These are phyloP conservation scores for Volucella inflata DNA, from an alignment of 2,888 invertebrate species.

Conservation along the genomic window DNA sequence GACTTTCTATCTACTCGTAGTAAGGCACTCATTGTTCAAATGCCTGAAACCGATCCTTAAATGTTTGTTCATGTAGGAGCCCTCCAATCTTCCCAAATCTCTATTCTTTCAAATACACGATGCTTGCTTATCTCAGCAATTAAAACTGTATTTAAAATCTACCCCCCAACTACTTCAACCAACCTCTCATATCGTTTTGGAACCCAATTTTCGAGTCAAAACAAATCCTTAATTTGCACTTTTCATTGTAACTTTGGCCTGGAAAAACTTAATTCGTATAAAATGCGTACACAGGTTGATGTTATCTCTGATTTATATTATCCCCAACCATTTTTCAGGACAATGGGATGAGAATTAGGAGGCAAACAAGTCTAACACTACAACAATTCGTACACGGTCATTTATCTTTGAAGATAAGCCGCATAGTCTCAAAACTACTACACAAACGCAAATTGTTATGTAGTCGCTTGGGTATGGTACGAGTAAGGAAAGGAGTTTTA, in stretches of 20 bases:
- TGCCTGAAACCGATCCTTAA: too few species aligned
- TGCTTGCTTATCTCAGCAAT: too few species aligned
- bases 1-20: too few species aligned
- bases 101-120: too few species aligned
- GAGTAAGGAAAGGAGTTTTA: constrained; percentile 20
- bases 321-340: background rate
- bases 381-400: constrained; percentile 57
- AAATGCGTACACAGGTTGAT: constrained; percentile 28
- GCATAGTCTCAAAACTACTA: constrained; percentile 59
- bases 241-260: constrained; percentile 45
- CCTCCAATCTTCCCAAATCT: too few species aligned
- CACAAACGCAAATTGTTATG: constrained; percentile 37
- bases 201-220: constrained; percentile 14
- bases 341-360: background rate
- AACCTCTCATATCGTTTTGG: too few species aligned
- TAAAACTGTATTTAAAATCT: too few species aligned
- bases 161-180: too few species aligned
- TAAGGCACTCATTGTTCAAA: too few species aligned
- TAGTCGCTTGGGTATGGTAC: background rate
- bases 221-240: constrained; percentile 55
- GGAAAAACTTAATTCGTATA: background rate
- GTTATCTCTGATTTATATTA: constrained; percentile 55
- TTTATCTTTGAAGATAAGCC: constrained; percentile 61
- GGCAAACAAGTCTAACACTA: constrained; percentile 42
- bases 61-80: too few species aligned